Evolutionary conservation across 2,797 vertebrate genomes (phyloP).

Genomic region (Emydoidea blandingii): DNA sequence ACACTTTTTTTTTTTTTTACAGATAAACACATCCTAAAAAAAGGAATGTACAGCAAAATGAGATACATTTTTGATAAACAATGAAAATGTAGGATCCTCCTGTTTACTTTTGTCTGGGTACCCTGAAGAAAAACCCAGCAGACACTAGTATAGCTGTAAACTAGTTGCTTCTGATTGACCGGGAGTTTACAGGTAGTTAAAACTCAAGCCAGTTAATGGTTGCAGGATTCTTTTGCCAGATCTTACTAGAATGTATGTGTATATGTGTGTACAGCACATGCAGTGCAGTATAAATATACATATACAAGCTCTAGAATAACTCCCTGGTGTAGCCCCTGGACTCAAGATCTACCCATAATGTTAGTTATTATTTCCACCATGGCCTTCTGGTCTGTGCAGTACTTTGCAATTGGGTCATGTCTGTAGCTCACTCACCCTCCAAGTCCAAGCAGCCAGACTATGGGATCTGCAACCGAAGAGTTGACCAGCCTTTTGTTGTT

Average conservation of each 20-base stretch:
- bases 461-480: neutral
- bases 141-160: constrained; percentile 20
- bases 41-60: constrained; percentile 90
- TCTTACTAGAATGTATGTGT: accelerated
- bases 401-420: constrained; percentile 28
- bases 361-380: neutral
- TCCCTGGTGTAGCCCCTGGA: constrained; percentile 4
- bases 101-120: constrained; percentile 65
- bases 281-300: constrained; percentile 44
- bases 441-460: neutral
- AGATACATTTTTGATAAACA: constrained; percentile 83
- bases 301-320: constrained; percentile 29
- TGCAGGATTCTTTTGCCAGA: constrained; percentile 30
- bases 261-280: neutral
- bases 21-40: constrained; percentile 93
- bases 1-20: constrained; percentile 86
- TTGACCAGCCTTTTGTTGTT: neutral
- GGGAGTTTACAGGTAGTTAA: constrained; percentile 47
- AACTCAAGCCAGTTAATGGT: constrained; percentile 58
- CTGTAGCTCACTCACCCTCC: neutral
- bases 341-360: constrained; percentile 21
- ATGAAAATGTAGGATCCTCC: constrained; percentile 78
- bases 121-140: constrained; percentile 61
- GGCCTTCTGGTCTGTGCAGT: neutral
- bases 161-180: constrained; percentile 46